Conservation (phyloP, 2,888 invertebrate species). For the Epistrophe grossulariae region DNA sequence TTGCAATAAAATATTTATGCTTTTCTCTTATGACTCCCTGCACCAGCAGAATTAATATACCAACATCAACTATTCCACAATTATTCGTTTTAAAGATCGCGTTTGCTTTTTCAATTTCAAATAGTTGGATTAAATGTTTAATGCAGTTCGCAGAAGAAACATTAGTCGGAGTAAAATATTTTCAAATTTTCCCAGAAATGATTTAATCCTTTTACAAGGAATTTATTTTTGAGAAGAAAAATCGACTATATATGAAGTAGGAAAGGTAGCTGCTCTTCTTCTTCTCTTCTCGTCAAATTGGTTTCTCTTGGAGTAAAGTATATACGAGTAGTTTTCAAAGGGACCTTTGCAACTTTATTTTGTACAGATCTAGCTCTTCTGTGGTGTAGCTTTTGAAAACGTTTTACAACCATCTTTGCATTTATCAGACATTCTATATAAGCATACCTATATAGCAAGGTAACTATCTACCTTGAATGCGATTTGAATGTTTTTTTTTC, state of each 20-base stretch:
- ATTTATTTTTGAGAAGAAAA: background rate
- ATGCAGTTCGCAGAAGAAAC: background rate
- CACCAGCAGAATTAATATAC: too few species aligned
- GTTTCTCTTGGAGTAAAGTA: background rate
- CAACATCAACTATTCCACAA: background rate
- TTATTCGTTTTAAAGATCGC: background rate
- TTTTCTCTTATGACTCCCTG: background rate
- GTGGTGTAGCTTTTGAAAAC: background rate
- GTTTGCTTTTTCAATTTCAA: background rate
- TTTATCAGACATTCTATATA: background rate
- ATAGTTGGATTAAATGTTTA: background rate
- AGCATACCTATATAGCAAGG: background rate
- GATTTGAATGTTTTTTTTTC: background rate
- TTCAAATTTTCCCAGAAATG: background rate
- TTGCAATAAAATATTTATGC: background rate
- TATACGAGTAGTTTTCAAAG: background rate
- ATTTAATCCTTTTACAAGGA: conserved; percentile 2
- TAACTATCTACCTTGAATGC: background rate
- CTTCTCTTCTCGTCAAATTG: too few species aligned
- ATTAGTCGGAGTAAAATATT: background rate
- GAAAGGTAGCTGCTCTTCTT: too few species aligned
- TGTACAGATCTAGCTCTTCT: background rate
- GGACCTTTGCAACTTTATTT: background rate
- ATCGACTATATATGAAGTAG: too few species aligned
- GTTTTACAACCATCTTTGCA: background rate